Conservation (phyloP, 2,888 invertebrate species). For the Agonopterix subpropinquella region DNA sequence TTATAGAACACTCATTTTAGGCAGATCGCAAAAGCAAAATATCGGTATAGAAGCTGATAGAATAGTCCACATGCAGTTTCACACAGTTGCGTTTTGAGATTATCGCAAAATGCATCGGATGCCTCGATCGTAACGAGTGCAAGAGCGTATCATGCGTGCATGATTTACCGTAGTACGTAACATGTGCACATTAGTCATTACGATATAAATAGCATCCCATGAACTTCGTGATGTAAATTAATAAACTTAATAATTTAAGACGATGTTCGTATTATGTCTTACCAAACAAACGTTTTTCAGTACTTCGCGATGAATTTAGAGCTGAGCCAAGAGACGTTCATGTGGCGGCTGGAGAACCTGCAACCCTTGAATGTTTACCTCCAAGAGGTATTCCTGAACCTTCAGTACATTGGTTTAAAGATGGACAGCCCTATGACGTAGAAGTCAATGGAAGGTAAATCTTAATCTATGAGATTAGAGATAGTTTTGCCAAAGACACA, state of each 20-base stretch:
- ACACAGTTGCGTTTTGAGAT: too few relatives aligned
- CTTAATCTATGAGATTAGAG: background rate
- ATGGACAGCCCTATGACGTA: slow-evolving; percentile 77
- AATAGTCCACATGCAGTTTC: background rate
- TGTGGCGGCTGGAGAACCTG: slow-evolving; percentile 95
- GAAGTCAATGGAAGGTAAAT: slow-evolving; percentile 78
- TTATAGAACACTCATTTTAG: background rate
- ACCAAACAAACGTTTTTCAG: slow-evolving; percentile 66
- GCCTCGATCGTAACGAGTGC: too few relatives aligned
- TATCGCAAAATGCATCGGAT: too few relatives aligned
- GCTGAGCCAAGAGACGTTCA: slow-evolving; percentile 92
- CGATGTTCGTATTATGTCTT: too few relatives aligned
- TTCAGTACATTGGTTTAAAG: slow-evolving; percentile 92
- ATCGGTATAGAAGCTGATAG: background rate
- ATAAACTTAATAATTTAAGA: too few relatives aligned
- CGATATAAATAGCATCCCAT: too few relatives aligned
- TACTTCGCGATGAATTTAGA: slow-evolving; percentile 96
- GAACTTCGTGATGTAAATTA: too few relatives aligned
- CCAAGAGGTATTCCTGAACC: slow-evolving; percentile 98
- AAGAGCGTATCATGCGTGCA: too few relatives aligned
- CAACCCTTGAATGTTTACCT: slow-evolving; percentile 93
- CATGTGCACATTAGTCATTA: too few relatives aligned
- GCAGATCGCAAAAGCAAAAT: background rate
- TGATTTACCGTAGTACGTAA: too few relatives aligned
- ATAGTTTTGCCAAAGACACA: background rate